Base-by-base conservation (phyloP, 2,888 invertebrate species). In the Megamerina dolium region DNA sequence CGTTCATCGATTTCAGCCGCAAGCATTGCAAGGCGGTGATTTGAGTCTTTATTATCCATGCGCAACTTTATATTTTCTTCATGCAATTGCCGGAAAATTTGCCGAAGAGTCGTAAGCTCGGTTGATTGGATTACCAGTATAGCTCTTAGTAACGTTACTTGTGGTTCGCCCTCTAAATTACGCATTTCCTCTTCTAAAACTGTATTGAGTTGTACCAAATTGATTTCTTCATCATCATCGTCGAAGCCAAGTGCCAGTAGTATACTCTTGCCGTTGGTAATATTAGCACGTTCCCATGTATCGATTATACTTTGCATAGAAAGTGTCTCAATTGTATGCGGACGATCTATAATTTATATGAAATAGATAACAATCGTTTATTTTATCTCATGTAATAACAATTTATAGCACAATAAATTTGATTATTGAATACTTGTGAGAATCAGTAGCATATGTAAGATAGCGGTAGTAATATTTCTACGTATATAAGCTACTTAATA, bases 1-100 rank as follows among this genome's bases (percentile, higher is more conserved):
- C 86, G 83, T 60, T 94, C 94, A 66, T 95, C 94, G 2, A 92
- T 86, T 69, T 94, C 94, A 57, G 87, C 87, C 2, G 91, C 93
- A 37, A 94, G 74, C 41, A 89, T 66, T 1, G 82, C 77, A 0
- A 89, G 87, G 54, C 92, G 77, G 44, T 83, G 78, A 63, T 92
- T 90, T 0, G 91, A 88, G 63, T 90, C 90, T 16, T 77, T 74
- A 14, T 92, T 80, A 61, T 91, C 90, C 10, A 76, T 73, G 49
- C 83, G 82, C 29, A 93, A 70, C 66, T 92, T 92, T 54, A 87
- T 84, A 41, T 88, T 79, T 66, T 93, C 93, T 21, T 79, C 80
- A 37, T 76, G 75, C 56, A 84, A 73, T 55, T 85, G 85, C 44
- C 84, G 83, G 56, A 82, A 63, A 31, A 74, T 70, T 54, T 73